These are phyloP conservation scores for Phaonia tiefii DNA, from an alignment of 2,888 invertebrate species.

Conservation along the genomic window DNA sequence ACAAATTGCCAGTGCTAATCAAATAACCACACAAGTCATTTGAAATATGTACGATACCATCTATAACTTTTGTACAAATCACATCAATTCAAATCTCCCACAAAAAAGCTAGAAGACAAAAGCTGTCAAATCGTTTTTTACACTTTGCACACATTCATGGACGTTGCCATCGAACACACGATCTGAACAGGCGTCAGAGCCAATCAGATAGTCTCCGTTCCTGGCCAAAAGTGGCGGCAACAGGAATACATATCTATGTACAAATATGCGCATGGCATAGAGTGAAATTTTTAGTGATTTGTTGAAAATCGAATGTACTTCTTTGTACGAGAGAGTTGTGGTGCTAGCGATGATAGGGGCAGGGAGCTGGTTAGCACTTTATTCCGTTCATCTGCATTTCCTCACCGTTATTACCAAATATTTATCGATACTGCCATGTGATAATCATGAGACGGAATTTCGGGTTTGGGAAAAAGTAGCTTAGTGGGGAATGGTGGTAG, in stretches of 20 bases:
- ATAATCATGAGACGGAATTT: conserved; percentile 53
- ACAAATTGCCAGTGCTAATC: too few relatives aligned
- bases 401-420: conserved; percentile 64
- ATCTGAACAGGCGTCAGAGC: conserved; percentile 1
- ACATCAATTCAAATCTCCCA: conserved; percentile 5
- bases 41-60: too few relatives aligned
- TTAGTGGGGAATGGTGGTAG: too few relatives aligned
- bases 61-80: not conserved
- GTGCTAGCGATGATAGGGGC: not conserved
- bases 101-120: conserved; percentile 27
- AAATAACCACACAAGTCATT: too few relatives aligned
- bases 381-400: conserved; percentile 42
- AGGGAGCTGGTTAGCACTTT: too few relatives aligned
- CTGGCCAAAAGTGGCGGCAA: not conserved
- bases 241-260: not conserved
- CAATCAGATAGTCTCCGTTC: conserved; percentile 25
- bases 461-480: too few relatives aligned
- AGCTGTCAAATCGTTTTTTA: conserved; percentile 64
- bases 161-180: not conserved
- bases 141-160: conserved; percentile 36
- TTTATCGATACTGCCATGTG: conserved; percentile 63
- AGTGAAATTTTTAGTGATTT: conserved; percentile 9
- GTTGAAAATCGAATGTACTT: not conserved
- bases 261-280: not conserved
- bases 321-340: not conserved